These are phyloP conservation scores for Tychaedon coryphoeus DNA, from an alignment of 2,113 vertebrate species.

Conservation along the genomic window DNA sequence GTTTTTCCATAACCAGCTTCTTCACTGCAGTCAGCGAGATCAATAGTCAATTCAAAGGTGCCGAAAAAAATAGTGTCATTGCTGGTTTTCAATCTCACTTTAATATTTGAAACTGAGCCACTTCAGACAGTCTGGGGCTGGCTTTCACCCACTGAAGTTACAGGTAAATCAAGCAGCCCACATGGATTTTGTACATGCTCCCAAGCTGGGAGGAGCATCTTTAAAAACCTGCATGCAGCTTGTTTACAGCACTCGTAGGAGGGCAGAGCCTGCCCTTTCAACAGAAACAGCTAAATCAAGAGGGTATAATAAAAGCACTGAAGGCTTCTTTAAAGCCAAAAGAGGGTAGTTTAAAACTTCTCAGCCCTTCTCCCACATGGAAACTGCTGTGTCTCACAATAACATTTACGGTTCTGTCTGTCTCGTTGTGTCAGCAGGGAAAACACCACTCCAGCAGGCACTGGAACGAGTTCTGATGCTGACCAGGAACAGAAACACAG, in stretches of 20 bases:
- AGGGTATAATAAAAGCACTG: not conserved
- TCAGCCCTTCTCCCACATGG: not conserved
- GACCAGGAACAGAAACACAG: not conserved
- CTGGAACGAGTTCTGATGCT: fast-evolving
- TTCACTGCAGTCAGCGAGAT: not conserved
- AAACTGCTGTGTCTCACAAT: not conserved
- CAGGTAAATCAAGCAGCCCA: not conserved
- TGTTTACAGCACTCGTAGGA: not conserved
- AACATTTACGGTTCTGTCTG: not conserved
- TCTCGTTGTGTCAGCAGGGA: not conserved
- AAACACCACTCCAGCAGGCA: not conserved
- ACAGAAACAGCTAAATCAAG: not conserved
- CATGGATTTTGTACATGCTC: not conserved
- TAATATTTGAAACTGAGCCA: not conserved
- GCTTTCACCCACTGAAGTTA: not conserved
- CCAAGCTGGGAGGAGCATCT: not conserved
- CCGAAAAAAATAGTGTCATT: not conserved
- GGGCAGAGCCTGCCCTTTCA: not conserved
- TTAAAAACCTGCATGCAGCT: not conserved
- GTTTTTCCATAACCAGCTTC: not conserved
- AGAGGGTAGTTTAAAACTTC: not conserved
- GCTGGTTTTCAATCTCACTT: not conserved
- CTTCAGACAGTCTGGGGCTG: not conserved
- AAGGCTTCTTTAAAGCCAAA: not conserved
- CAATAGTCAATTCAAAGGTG: not conserved